Conservation (phyloP, 2,888 invertebrate genomes). For the Temnothorax unifasciatus region DNA sequence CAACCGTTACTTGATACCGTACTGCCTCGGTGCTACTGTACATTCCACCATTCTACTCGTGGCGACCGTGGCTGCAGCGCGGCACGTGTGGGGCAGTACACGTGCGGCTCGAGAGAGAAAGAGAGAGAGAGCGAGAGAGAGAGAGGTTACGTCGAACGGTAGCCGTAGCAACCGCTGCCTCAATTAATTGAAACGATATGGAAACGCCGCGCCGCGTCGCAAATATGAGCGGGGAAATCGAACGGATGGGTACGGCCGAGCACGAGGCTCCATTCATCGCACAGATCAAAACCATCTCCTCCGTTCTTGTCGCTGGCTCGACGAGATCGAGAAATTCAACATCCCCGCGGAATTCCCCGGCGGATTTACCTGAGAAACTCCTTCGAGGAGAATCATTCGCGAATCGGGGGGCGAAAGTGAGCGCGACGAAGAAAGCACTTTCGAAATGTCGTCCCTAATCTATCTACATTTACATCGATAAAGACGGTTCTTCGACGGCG, state of each 20-base stretch:
- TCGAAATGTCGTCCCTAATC: neutral
- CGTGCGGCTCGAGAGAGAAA: constrained; percentile 54
- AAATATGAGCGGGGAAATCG: constrained; percentile 7
- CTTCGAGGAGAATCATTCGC: neutral
- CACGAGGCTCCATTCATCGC: neutral
- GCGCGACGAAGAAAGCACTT: neutral
- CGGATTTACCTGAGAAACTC: neutral
- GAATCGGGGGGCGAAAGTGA: neutral
- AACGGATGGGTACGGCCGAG: constrained; percentile 6
- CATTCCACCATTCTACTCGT: constrained; percentile 60
- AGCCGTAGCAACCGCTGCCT: constrained; percentile 41
- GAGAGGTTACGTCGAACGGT: constrained; percentile 11
- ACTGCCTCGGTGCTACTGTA: constrained; percentile 62
- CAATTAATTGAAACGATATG: constrained; percentile 63
- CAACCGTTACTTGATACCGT: constrained; percentile 75
- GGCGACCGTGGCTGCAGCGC: constrained; percentile 44
- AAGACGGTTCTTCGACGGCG: neutral
- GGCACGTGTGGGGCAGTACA: constrained; percentile 66
- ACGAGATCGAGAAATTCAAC: neutral
- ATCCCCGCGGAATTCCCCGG: neutral
- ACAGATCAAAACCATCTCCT: neutral
- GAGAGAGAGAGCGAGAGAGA: neutral
- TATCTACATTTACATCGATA: neutral
- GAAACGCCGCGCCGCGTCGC: constrained; percentile 27
- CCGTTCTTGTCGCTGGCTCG: neutral